phyloP scores from a whole-genome alignment of 2,113 vertebrate genomes.

The Tragelaphus buxtoni region DNA sequence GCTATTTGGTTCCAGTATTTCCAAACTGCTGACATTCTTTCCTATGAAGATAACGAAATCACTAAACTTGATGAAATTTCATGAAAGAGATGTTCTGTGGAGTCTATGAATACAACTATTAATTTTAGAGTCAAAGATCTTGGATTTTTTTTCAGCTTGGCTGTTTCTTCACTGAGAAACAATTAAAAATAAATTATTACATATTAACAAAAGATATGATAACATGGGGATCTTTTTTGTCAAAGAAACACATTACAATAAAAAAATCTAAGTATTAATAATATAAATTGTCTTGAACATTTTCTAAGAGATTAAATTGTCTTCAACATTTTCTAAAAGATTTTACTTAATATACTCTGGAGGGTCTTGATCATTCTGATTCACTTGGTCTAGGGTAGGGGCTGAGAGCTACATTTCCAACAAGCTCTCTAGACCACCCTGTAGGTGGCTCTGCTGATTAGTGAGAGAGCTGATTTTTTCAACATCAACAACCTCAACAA shows the following conservation, averaged over 20 bases:
- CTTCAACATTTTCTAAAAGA: background rate
- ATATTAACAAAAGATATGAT: background rate
- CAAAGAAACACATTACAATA: background rate
- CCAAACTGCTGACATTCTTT: constrained; percentile 2
- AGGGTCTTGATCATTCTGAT: background rate
- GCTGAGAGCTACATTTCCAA: background rate
- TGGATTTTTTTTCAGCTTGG: background rate
- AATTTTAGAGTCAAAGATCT: constrained; percentile 32
- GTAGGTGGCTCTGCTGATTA: background rate
- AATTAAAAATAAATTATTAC: background rate
- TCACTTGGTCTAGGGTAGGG: background rate
- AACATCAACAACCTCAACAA: background rate
- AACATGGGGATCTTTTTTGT: background rate
- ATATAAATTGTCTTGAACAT: background rate
- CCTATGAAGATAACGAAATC: background rate
- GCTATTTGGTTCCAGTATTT: background rate
- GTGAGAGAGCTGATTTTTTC: background rate
- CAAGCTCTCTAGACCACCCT: background rate
- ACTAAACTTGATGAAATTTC: background rate
- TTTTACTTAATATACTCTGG: background rate
- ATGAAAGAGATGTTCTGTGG: background rate
- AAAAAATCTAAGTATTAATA: constrained; percentile 5
- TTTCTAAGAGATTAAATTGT: background rate
- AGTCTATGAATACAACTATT: background rate
- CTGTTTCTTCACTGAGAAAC: background rate